Percentiles rank a stretch among this genome's conserved stretches.
phyloP scores from a whole-genome alignment of 2,113 vertebrate species.

The Calcarius ornatus region DNA sequence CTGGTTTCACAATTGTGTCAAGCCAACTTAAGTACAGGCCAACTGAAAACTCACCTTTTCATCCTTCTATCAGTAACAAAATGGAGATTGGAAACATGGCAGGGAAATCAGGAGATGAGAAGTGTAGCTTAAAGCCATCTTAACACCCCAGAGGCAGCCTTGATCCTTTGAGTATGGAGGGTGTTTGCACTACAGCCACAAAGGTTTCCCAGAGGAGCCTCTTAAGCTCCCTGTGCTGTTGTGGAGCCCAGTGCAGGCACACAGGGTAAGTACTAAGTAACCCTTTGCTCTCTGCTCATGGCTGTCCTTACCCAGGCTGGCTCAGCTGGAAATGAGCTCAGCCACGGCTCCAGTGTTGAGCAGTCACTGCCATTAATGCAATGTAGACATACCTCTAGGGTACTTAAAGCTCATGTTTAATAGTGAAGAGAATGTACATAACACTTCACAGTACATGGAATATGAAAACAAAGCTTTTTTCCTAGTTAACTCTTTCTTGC shows the following conservation, averaged over 20 bases:
- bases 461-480: background rate
- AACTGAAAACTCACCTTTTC: background rate
- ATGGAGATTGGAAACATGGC: accelerated
- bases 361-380: background rate
- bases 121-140: background rate
- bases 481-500: background rate
- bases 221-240: accelerated
- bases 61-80: background rate
- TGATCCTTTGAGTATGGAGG: background rate
- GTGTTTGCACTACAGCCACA: background rate
- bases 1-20: background rate
- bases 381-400: background rate
- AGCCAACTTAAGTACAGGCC: background rate
- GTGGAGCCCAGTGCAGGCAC: background rate
- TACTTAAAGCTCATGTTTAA: background rate
- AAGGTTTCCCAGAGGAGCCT: background rate
- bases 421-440: background rate
- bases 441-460: background rate
- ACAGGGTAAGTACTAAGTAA: background rate
- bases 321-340: background rate
- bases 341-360: background rate
- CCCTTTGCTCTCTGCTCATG: background rate
- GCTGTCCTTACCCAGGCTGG: background rate
- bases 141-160: background rate
- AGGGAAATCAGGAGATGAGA: background rate